Conservation (phyloP, 2,888 invertebrate species). For the Copidosoma aretas region DNA sequence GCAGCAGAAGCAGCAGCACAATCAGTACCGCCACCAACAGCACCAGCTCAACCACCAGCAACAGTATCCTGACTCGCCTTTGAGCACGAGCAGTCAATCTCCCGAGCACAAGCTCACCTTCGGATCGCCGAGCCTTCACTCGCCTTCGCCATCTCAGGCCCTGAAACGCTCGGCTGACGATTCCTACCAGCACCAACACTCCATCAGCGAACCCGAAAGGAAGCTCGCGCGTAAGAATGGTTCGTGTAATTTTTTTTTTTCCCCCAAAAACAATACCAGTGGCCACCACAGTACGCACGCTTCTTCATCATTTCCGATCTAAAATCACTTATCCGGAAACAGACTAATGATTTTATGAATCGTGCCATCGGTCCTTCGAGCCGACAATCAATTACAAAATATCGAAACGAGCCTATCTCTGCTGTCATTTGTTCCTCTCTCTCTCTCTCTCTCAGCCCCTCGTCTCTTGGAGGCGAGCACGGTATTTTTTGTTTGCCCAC, state of each 20-base stretch:
- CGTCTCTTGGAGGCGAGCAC: background rate
- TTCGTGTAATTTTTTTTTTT: conserved; percentile 42
- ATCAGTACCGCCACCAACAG: conserved; percentile 2
- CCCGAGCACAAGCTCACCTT: conserved; percentile 29
- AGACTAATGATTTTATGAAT: no score
- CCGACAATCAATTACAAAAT: no score
- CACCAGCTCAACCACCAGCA: background rate
- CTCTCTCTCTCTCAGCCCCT: background rate
- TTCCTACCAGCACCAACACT: conserved; percentile 41
- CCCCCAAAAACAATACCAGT: no score
- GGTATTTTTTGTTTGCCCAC: conserved; percentile 10
- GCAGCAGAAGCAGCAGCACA: conserved; percentile 3
- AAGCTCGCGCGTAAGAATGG: conserved; percentile 57
- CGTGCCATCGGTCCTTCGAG: no score
- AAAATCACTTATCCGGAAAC: no score
- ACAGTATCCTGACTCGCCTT: conserved; percentile 24
- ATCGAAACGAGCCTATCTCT: background rate
- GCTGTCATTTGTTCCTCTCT: background rate
- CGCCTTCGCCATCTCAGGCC: conserved; percentile 34
- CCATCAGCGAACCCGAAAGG: conserved; percentile 54
- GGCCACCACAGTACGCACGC: no score
- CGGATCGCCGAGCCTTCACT: conserved; percentile 25
- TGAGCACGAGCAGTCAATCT: conserved; percentile 23
- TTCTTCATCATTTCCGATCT: no score
- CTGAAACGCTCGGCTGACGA: conserved; percentile 55